Conservation (phyloP, 1,140 invertebrate species). For the Galleria mellonella region DNA sequence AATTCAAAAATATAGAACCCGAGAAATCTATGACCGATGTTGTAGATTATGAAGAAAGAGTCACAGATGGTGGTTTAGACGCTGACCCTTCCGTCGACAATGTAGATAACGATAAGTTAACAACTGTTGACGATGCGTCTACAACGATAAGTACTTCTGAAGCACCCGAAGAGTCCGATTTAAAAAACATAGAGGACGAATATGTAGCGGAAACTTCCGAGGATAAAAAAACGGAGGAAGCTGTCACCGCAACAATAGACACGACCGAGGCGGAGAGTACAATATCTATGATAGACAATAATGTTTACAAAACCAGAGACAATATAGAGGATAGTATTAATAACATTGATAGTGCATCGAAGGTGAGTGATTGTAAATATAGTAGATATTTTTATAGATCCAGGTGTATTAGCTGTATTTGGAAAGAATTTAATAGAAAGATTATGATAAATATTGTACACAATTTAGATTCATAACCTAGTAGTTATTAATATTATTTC, state of each 20-base stretch:
- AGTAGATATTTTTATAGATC: not conserved
- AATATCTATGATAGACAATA: constrained; percentile 23
- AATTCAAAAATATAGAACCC: not conserved
- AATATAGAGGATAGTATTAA: constrained; percentile 20
- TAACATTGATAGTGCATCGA: constrained; percentile 13
- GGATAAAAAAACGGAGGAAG: no score
- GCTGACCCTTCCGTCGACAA: no score
- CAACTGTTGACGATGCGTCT: not conserved
- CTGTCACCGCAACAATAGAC: no score
- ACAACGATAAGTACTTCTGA: constrained; percentile 1
- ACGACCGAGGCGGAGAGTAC: constrained; percentile 16
- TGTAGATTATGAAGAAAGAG: not conserved
- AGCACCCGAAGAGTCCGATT: not conserved
- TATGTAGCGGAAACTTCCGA: constrained; percentile 10
- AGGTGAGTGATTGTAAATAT: constrained; percentile 17
- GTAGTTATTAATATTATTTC: no score
- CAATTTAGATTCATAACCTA: no score
- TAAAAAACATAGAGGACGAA: constrained; percentile 1
- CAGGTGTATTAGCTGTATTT: no score
- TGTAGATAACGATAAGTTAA: constrained; percentile 1
- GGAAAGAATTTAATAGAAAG: no score
- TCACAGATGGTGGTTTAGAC: no score
- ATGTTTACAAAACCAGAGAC: constrained; percentile 21
- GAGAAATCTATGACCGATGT: not conserved
- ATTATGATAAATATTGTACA: no score